Evolutionary conservation across 2,113 vertebrate genomes (phyloP), one percentile per base, ranked within the genome.

Genomic region (Dascyllus trimaculatus): DNA sequence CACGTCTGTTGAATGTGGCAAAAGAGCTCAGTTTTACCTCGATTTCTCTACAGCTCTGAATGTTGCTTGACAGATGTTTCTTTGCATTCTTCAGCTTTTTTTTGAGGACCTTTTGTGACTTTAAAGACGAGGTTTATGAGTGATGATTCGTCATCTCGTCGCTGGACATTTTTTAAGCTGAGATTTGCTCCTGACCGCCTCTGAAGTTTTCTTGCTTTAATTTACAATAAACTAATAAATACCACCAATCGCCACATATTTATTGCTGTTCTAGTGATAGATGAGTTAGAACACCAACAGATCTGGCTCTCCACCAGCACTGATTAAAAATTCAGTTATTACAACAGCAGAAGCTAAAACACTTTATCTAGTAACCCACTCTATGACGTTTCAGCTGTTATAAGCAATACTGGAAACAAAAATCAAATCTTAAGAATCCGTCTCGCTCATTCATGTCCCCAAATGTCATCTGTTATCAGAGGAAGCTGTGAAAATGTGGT

Each of bases 381-480:
- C 21, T 10, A 13, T 61, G 40, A 57, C 38, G 0, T 51, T 24
- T 61, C 25, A 51, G 56, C 25, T 25, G 1, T 18, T 38, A 46
- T 53, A 11, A 84, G 9, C 6, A 61, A 22, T 1, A 15, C 18
- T 11, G 18, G 14, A 64, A 61, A 45, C 24, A 46, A 63, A 62
- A 52, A 60, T 18, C n/a, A 78, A 66, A 80, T 46, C 40, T 75
- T 43, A 68, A 67, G 48, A 48, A 22, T 52, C 2, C 2, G 4
- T 51, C 67, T 57, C 25, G 43, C 40, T 78, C 80, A 40, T 61
- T 71, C 15, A 26, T 0, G 45, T 72, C 60, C 9, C 6, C 25
- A 72, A 93, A 93, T 86, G 86, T 80, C 90, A 88, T 9, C 61
- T 56, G 61, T 67, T 85, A 85, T 90, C 84, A 72, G 59, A 38